Evolutionary conservation across 2,113 vertebrate genomes (phyloP).

Genomic region (Xerus inauris): DNA sequence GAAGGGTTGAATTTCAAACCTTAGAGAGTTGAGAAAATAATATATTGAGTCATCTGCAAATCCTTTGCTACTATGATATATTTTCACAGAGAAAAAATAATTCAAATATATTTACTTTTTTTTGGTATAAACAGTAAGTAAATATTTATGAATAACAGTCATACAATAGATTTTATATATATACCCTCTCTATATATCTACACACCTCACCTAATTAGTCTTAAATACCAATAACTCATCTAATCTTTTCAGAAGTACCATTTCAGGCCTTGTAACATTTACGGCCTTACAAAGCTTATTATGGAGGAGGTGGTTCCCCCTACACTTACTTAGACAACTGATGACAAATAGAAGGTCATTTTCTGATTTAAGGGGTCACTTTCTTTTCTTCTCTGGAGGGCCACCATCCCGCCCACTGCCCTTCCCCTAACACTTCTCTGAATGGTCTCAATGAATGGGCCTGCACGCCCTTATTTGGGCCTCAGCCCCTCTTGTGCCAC

Average conservation of each 20-base stretch:
- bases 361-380: constrained; percentile 87
- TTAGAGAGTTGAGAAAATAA: background rate
- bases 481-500: constrained; percentile 10
- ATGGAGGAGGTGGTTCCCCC: constrained; percentile 83
- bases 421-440: constrained; percentile 68
- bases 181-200: constrained; percentile 39
- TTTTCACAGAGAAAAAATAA: background rate
- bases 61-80: background rate
- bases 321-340: constrained; percentile 80
- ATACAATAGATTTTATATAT: constrained; percentile 15
- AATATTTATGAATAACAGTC: constrained; percentile 13
- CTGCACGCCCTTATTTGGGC: constrained; percentile 56
- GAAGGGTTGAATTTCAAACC: background rate
- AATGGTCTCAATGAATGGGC: constrained; percentile 81
- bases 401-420: constrained; percentile 72
- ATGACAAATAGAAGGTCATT: constrained; percentile 86
- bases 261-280: constrained; percentile 80
- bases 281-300: constrained; percentile 82
- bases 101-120: background rate
- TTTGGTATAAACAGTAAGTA: constrained; percentile 15
- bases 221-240: constrained; percentile 81
- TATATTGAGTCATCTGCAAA: background rate
- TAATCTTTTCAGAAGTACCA: constrained; percentile 81
- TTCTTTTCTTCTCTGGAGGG: constrained; percentile 81
- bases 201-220: constrained; percentile 68